phyloP scores from a whole-genome alignment of 2,888 invertebrate genomes.

The Stenodema calcarata region DNA sequence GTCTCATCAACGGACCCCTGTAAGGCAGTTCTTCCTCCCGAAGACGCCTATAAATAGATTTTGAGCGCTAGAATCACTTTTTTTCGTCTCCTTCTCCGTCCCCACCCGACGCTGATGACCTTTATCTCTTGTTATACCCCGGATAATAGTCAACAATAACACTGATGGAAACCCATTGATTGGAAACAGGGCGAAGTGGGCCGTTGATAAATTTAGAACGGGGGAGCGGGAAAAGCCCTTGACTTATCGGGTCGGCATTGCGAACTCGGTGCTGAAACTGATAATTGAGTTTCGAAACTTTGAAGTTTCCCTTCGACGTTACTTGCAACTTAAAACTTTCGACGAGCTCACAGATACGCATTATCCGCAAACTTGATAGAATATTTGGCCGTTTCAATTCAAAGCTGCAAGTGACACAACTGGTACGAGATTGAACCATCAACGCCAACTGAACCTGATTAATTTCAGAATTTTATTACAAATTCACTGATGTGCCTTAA shows the following conservation, averaged over 20 bases:
- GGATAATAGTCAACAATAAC: not conserved
- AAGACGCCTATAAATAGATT: not conserved
- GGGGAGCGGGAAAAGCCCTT: not conserved
- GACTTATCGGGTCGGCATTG: not conserved
- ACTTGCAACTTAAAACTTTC: too few relatives aligned
- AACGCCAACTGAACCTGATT: too few relatives aligned
- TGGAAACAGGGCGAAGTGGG: not conserved
- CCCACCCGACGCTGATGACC: not conserved
- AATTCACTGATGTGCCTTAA: too few relatives aligned
- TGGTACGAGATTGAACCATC: too few relatives aligned
- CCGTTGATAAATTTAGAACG: not conserved
- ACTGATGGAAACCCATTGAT: not conserved
- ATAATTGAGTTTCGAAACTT: too few relatives aligned
- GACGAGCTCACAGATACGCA: too few relatives aligned
- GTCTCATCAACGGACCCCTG: slow-evolving; percentile 1
- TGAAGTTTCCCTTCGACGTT: too few relatives aligned
- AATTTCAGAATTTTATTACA: too few relatives aligned
- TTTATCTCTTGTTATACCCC: not conserved
- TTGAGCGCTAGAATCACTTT: not conserved
- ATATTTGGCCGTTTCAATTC: too few relatives aligned
- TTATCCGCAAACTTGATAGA: too few relatives aligned
- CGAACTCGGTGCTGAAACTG: not conserved
- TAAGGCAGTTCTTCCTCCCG: not conserved
- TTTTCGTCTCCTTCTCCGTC: too few relatives aligned
- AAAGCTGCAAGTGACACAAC: too few relatives aligned